Base-by-base conservation (phyloP, 1,140 invertebrate species). In the Paraescarpia echinospica region DNA sequence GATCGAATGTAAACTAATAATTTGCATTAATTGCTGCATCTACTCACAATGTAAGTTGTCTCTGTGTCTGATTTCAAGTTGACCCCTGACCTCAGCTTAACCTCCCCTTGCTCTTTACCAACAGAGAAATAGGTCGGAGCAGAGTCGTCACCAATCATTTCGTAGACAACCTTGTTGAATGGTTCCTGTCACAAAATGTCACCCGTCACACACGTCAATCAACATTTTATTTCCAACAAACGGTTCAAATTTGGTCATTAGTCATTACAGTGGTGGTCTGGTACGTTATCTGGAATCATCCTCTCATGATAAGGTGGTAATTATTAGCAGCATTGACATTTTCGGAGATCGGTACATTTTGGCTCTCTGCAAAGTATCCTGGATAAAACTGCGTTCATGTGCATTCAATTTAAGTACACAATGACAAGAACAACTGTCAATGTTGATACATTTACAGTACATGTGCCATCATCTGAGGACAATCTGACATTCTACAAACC, bases 51-150 rank as follows among this genome's bases (percentile, higher is more conserved):
- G 90, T 93, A 93, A 8, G 41, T 51, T n/a, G 59, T 91, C 91
- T 91, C 48, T 1, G 90, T 51, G 51, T 93, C 92, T 18, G 91
- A 35, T 77, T 90, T 90, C 33, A 93, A 91, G 35, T 93, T 94
- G 4, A 95, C 92, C 33, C 93, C 89, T 92, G 93, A 92, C 33
- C 93, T 93, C 18, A 95, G 93, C 59, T 93, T 94, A 18, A 95
- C 93, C 1, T 89, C 89, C 31, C 95, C 95, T 91, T 93, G 94
- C 12, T 94, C 91, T 33, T 41, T 34, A 89, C 94, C 93, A 89
- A 95, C 93, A 59, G 91, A 94, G 91, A 95, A 95, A 91, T 94
- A 95, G 48, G 92, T 92, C 35, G 89, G 92, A 33, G 93, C 94
- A 27, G 93, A 93, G 14, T 89, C n/a, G 93, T 94, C 93, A 34